Evolutionary conservation across 2,113 vertebrate genomes (phyloP), one percentile per base, ranked within the genome.

Genomic region (Pao palembangensis): DNA sequence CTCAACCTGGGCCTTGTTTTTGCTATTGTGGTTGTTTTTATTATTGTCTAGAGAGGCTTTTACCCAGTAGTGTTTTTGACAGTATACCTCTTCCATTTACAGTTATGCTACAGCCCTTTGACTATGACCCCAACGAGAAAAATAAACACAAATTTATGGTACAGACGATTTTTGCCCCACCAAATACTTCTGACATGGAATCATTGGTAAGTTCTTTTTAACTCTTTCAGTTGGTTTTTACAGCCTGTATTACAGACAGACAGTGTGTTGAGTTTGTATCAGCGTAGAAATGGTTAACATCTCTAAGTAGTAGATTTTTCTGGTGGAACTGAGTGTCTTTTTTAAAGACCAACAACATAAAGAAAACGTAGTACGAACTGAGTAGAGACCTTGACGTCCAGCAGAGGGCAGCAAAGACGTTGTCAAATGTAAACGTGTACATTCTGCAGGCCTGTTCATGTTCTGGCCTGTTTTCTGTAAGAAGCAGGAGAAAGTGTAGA

Each of bases 141-240:
- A 99, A 95, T 90, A 98, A 98, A 94, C 97, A 99, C 80, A 99
- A 98, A 90, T 99, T 99, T 76, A 99, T 99, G 97, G 97, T 99
- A 89, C 97, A 98, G 90, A 98, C 94, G n/a, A 96, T 98, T 88
- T 99, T 96, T 72, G 96, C 94, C 49, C 94, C 96, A 42, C 75
- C 93, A 81, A 88, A 90, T 73, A 88, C 91, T 83, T 78, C 93
- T 83, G 97, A 99, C 89, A 94, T 98, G 93, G 97, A 99, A 78
- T 89, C 92, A 70, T 92, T 99, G 96, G 97, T 98, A 84, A 94
- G 94, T 90, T 43, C 54, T 25, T 4, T 25, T 51, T 38, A 11
- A 10, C 34, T 38, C 8, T 4, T 50, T 38, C 58, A 14, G 51
- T 50, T 50, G 4, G 8, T 34, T 47, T 58, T 42, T 28, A 28